Evolutionary conservation across 2,888 invertebrate species (phyloP), one percentile per base, ranked within the genome.

Genomic region (Agrotis clavis): DNA sequence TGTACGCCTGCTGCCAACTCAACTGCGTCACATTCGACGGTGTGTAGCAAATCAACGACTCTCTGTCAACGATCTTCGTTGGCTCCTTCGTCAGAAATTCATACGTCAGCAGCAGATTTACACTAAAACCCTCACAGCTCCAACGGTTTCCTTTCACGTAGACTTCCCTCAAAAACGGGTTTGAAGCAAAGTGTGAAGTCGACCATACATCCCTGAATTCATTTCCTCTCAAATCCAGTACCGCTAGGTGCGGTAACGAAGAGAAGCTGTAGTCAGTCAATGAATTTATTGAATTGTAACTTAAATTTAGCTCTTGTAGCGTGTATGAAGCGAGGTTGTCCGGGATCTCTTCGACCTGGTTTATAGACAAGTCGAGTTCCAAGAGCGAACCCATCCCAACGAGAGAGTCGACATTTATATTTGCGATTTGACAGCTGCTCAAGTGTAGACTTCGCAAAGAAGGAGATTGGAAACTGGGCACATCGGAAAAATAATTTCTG

Each of bases 81-180:
- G 97, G 97, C 9, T 95, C 94, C 45, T 94, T 94, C 0, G 96
- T 97, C 59, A 98, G 88, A 91, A 94, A 98, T 51, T 97, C 96
- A 80, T 97, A 98, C 59, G 97, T 97, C 1, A 96, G 91, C 53
- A 97, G 92, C 62, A 98, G 96, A 61, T 97, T 96, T 0, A 92
- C 87, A 68, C 96, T 95, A 53, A 96, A 94, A 79, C 98, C 98
- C 72, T 98, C 97, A 88, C 98, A 98, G 79, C 97, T 96, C 98
- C 98, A 98, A 2, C 97, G 97, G 94, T 98, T 98, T 83, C 98
- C 98, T 53, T 97, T 97, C 83, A 98, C 92, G 86, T 96, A 94
- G 45, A 98, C 93, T 86, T 96, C 95, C 84, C 96, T 94, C 82
- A 98, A 93, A 89, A 96, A 97, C 47, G 95, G 94, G 89, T 97